Percentiles rank a stretch among this genome's conserved stretches.
Conservation (phyloP, 2,888 invertebrate genomes). For the Ethmia dodecea region DNA sequence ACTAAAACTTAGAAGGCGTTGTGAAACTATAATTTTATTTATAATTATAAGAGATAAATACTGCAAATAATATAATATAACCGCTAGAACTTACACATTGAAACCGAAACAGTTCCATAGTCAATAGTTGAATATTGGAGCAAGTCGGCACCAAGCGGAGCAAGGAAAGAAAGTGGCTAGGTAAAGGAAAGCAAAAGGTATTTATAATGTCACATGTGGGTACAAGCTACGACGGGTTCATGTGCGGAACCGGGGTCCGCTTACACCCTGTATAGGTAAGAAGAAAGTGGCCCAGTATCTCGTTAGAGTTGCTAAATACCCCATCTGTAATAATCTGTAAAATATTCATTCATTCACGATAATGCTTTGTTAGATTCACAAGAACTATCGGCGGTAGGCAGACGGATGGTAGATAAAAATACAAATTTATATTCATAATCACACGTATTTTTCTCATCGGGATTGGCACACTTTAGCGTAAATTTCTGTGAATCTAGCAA, state of each 20-base stretch:
- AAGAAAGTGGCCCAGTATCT: slow-evolving; percentile 44
- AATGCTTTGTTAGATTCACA: no score
- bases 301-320: no score
- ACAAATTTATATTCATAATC: no score
- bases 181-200: slow-evolving; percentile 36
- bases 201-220: slow-evolving; percentile 36
- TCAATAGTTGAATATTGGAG: no score
- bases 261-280: slow-evolving; percentile 34
- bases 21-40: neutral
- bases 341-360: no score
- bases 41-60: neutral
- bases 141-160: slow-evolving; percentile 21
- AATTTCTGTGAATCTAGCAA: no score
- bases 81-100: slow-evolving; percentile 42
- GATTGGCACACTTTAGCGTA: no score
- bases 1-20: neutral
- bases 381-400: no score
- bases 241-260: slow-evolving; percentile 36
- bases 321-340: no score
- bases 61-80: neutral
- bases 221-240: slow-evolving; percentile 16
- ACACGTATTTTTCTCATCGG: no score
- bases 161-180: slow-evolving; percentile 45
- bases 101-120: slow-evolving; percentile 38
- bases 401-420: no score